Evolutionary conservation across 2,113 vertebrate genomes (phyloP), one percentile per base, ranked within the genome.

Genomic region (Ochotona princeps): DNA sequence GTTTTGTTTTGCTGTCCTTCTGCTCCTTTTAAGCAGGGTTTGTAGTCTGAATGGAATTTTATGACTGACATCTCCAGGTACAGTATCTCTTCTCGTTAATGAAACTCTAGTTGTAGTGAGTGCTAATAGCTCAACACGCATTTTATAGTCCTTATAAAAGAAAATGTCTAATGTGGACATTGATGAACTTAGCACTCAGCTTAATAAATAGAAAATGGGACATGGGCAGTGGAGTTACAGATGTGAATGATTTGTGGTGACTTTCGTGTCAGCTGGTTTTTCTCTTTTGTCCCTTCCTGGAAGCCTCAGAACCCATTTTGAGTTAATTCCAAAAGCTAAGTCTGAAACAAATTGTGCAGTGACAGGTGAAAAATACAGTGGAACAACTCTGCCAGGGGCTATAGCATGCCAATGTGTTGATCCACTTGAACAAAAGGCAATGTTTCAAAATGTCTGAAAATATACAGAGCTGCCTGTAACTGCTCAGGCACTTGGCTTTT

Each of bases 61-160:
- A 97, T 88, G 76, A 92, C 91, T 88, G 26, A 96, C 83, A 10
- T 92, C 26, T 87, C 67, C 73, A 89, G 51, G 80, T 73, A 72
- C 23, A 78, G 32, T 91, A 94, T 96, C 84, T 75, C 30, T 96
- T 92, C 89, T 95, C 76, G 92, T 95, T 95, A 97, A 92, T 93
- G 92, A 96, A 94, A 91, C 28, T 80, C 92, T 93, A 89, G 79
- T 86, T 96, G 54, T 90, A 92, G 65, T 30, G 73, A 95, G 76
- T 80, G 28, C 70, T 98, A 97, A 97, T 95, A 97, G 92, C 93
- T 97, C 95, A 88, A 83, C 95, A 96, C 96, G 67, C 35, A 1
- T 93, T 97, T 95, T 96, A 96, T 92, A 78, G 96, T 47, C 90
- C 92, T 76, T 75, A 63, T 67, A 96, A 95, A 81, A 76, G 38